A percentile compares a stretch with the other conserved stretches of the same genome.
phyloP scores from a whole-genome alignment of 2,113 vertebrate genomes.

The Cyprinodon brontotheroides region DNA sequence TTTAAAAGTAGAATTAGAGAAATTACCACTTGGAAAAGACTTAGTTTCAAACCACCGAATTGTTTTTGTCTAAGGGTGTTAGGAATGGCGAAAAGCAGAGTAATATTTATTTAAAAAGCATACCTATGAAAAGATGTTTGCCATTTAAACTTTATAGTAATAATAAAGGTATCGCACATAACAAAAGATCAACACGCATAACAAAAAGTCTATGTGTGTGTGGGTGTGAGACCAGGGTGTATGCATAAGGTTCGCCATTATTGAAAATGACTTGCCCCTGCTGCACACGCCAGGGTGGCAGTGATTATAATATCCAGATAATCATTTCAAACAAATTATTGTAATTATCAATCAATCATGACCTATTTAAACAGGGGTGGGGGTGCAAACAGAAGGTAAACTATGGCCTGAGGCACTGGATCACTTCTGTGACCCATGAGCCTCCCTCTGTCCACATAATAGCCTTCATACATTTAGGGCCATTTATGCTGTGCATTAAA shows the following conservation, averaged over 20 bases:
- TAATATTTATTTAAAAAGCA: background rate
- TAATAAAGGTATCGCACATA: background rate
- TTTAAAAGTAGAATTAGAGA: background rate
- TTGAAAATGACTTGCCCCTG: conserved; percentile 76
- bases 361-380: conserved; percentile 73
- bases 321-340: conserved; percentile 96
- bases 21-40: background rate
- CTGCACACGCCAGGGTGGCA: conserved; percentile 72
- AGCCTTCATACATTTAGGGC: conserved; percentile 87
- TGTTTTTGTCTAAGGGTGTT: background rate
- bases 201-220: conserved; percentile 1
- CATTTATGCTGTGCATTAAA: conserved; percentile 73
- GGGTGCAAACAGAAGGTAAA: conserved; percentile 72
- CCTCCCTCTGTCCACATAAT: conserved; percentile 83
- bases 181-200: background rate
- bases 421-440: conserved; percentile 88
- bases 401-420: conserved; percentile 66
- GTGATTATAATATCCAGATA: conserved; percentile 89
- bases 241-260: conserved; percentile 76
- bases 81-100: background rate
- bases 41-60: background rate
- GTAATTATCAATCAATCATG: conserved; percentile 97
- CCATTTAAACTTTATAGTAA: too few species aligned
- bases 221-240: conserved; percentile 75
- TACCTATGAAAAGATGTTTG: background rate